Evolutionary conservation across 2,888 invertebrate species (phyloP).

Genomic region (Phlogophora meticulosa): DNA sequence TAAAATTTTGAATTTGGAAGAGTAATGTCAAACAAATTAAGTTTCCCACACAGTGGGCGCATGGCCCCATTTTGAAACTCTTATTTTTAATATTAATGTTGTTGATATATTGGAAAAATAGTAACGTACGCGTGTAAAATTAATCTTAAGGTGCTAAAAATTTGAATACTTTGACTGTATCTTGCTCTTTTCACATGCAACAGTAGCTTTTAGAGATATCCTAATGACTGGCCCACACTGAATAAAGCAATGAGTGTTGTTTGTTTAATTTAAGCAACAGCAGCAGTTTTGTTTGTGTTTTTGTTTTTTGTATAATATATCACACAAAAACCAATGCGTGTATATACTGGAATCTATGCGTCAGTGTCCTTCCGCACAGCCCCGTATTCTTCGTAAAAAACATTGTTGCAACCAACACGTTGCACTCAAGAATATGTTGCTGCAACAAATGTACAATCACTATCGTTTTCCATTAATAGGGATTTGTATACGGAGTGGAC

Average conservation of each 20-base stretch:
- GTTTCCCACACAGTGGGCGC: too few species aligned
- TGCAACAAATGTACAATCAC: neutral
- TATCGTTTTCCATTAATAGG: neutral
- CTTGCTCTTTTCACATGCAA: constrained; percentile 4
- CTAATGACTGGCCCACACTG: constrained; percentile 13
- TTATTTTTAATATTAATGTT: too few species aligned
- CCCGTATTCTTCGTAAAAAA: neutral
- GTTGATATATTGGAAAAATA: too few species aligned
- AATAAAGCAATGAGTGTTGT: neutral
- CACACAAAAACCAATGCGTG: neutral
- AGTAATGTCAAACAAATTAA: too few species aligned
- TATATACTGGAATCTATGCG: neutral
- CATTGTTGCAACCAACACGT: neutral
- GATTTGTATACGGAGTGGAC: constrained; percentile 4
- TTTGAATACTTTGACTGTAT: neutral
- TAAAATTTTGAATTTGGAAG: neutral
- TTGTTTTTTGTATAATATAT: too few species aligned
- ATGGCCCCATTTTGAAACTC: too few species aligned
- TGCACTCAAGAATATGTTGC: neutral
- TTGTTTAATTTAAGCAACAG: too few species aligned
- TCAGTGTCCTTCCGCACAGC: neutral
- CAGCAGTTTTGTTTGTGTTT: too few species aligned
- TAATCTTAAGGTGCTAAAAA: neutral
- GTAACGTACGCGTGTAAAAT: too few species aligned
- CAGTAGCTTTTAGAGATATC: neutral